Evolutionary conservation across 2,888 invertebrate species (phyloP), one percentile per base, ranked within the genome.

Genomic region (Drosophila buzzatii): DNA sequence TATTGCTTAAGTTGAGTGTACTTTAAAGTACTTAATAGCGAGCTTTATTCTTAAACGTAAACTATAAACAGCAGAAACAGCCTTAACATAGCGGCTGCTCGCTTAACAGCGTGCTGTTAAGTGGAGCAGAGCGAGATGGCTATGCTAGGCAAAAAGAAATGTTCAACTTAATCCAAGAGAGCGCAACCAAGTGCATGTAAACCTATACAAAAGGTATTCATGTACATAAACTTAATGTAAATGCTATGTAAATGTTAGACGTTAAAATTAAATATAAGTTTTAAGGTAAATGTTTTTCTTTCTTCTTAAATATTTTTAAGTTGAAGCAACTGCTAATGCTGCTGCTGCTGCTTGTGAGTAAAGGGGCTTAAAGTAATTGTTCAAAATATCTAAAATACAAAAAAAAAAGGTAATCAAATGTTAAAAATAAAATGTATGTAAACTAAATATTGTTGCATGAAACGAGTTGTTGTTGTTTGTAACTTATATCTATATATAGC

Each of bases 271-370:
- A 61, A 47, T 44, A 35, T 68, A 16, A 56, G 35, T 27, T 33
- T 62, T 59, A 64, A 44, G 51, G n/a, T 61, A 60, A 41, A n/a
- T 20, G 18, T 23, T 23, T 51, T 51, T 12, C 18, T 16, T 51
- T n/a, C 10, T 23, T 2, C 58, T 74, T 42, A 74, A 60, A 77
- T 66, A 66, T 57, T 39, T 49, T 35, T 66, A 64, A 39, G 14
- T 63, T 44, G n/a, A 61, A 42, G 44, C 42, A 57, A 35, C 9
- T 37, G 37, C 14, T 14, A 16, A 6, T 39, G 60, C 62, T 53
- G 71, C 67, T 65, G 71, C 67, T 65, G 78, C 74, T 81, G 45
- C 4, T 2, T 4, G 27, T 47, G 82, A 82, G 83, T 85, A 76
- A 85, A 64, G 12, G 66, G n/a, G 12, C 73, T 70, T 72, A 72